Conservation (phyloP, 2,888 invertebrate species). For the Bimastos eiseni region DNA sequence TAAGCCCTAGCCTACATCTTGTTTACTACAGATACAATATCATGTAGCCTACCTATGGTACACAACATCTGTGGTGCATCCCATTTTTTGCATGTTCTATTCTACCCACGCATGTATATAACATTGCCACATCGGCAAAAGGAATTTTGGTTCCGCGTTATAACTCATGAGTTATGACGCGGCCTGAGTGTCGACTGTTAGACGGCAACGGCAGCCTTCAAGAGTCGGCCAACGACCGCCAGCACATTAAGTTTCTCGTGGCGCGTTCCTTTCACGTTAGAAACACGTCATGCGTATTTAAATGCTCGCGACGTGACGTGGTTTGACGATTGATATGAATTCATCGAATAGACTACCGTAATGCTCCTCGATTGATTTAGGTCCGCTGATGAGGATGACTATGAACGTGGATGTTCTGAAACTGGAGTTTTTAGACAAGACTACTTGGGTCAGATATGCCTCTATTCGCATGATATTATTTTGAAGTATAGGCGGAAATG, state of each 20-base stretch:
- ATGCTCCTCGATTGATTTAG: neutral
- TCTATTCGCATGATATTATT: neutral
- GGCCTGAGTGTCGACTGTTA: neutral
- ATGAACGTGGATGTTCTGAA: neutral
- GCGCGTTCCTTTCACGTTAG: neutral
- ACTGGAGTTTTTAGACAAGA: neutral
- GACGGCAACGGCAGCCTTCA: neutral
- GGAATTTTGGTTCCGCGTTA: conserved; percentile 3
- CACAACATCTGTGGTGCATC: neutral
- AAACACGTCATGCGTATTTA: neutral
- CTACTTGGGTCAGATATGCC: neutral
- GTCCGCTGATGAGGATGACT: neutral
- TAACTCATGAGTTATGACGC: too few relatives aligned
- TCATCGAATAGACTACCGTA: neutral
- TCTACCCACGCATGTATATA: neutral
- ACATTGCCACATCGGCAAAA: neutral
- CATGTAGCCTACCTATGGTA: neutral
- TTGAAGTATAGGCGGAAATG: neutral
- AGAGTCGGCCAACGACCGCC: neutral
- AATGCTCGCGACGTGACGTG: neutral
- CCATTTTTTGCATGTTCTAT: neutral
- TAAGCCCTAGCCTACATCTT: neutral
- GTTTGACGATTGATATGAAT: neutral
- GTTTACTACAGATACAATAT: too few relatives aligned
- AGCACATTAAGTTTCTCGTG: neutral